Percentiles rank a stretch among this genome's conserved stretches.
These are phyloP conservation scores for Rana temporaria DNA, from an alignment of 2,113 vertebrate species.

Conservation along the genomic window DNA sequence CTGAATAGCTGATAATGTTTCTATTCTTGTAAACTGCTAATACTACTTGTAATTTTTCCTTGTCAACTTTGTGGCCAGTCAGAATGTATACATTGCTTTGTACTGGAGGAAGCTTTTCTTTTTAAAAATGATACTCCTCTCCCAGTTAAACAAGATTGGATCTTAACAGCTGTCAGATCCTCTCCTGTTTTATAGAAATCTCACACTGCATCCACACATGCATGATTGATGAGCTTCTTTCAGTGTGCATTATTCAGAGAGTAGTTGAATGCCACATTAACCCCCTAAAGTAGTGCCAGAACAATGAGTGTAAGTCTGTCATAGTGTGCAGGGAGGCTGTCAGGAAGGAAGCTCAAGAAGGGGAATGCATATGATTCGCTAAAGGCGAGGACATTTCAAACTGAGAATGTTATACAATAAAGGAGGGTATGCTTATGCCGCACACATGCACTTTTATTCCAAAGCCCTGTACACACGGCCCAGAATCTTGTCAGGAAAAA, in stretches of 20 bases:
- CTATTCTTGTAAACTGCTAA: not conserved
- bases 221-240: conserved; percentile 37
- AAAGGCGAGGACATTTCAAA: not conserved
- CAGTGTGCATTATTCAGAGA: conserved; percentile 45
- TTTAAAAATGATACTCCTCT: not conserved
- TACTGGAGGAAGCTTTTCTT: conserved; percentile 9
- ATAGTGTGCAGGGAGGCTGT: not conserved
- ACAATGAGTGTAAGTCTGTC: conserved; percentile 17
- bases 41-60: not conserved
- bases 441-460: too few species aligned
- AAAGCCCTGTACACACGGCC: too few species aligned
- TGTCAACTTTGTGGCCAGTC: conserved; percentile 9
- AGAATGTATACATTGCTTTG: conserved; percentile 4
- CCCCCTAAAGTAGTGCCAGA: conserved; percentile 31
- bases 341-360: not conserved
- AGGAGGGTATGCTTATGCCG: too few species aligned
- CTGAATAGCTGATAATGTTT: not conserved
- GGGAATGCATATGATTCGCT: not conserved
- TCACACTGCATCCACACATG: conserved; percentile 27
- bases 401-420: too few species aligned
- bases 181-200: conserved; percentile 37
- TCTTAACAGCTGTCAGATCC: conserved; percentile 24
- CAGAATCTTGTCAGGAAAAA: too few species aligned
- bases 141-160: conserved; percentile 36
- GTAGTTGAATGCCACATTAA: conserved; percentile 41